Evolutionary conservation across 1,140 invertebrate species (phyloP), one percentile per base, ranked within the genome.

Genomic region (Ooceraea biroi): DNA sequence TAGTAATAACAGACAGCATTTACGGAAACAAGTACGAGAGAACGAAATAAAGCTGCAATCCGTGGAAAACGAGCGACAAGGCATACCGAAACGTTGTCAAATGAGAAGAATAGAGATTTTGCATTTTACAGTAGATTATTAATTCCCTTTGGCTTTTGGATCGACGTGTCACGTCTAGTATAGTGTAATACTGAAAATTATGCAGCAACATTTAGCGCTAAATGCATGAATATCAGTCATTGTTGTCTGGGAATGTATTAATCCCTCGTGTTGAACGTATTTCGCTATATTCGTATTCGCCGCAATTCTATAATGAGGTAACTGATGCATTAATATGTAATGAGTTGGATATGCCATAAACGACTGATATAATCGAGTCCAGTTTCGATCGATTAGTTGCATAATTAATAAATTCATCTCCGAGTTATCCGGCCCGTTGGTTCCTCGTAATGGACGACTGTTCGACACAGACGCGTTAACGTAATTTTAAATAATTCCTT

Each of bases 331-430:
- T 71, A 69, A 71, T 69, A 80, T 22, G 19, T 71, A 80, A 80
- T 71, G 65, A 80, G 50, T 44, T 30, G 50, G 36, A 80, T 57
- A 69, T 22, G 8, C 65, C n/a, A 25, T 55, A 41, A 30, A 57
- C 65, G 69, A 71, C 46, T 71, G 68, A 78, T 78, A 76, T 76
- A 76, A 76, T 65, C n/a, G 65, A 44, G 48, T 69, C 8, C 25
- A 58, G 41, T 30, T 69, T 69, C 30, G 14, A 71, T 80, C 65
- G 36, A 80, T 80, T 69, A 27, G 36, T 68, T 71, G 30, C 50
- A 58, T 80, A 68, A 80, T 58, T 80, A 71, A 80, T 71, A 71
- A 71, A 69, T 80, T 80, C n/a, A 69, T 30, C 22, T 58, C 7
- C 25, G 17, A 46, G 57, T 80, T 69, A 71, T 58, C 12, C 12